A percentile compares a stretch with the other conserved stretches of the same genome.
Conservation (phyloP, 2,113 vertebrate species). For the Laticauda colubrina region DNA sequence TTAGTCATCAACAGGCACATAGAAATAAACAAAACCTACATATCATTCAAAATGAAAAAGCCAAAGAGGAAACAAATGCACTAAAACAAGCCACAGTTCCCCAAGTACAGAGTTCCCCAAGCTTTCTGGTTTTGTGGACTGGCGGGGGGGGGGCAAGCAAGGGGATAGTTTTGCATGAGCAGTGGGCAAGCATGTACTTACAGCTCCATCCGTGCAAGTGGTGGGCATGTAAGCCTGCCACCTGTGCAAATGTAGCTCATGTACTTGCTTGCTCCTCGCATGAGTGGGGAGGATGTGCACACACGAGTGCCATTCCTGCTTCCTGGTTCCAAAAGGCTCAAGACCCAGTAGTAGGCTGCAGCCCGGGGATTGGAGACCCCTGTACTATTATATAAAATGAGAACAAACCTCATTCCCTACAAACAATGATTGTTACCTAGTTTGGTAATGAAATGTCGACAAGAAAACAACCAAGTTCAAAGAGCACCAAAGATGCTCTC, state of each 20-base stretch:
- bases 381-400: neutral
- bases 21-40: neutral
- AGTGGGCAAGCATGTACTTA: no score
- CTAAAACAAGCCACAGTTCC: neutral
- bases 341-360: neutral
- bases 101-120: neutral
- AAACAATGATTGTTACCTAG: neutral
- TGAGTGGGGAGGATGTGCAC: neutral
- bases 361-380: neutral
- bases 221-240: neutral
- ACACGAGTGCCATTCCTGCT: neutral
- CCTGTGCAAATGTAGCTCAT: neutral
- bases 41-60: neutral
- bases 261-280: neutral
- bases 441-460: neutral
- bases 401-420: neutral
- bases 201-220: neutral
- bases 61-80: neutral
- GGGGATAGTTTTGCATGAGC: neutral
- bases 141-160: fast-evolving
- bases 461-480: neutral
- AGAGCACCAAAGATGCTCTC: neutral
- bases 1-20: neutral
- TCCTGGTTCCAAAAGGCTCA: neutral
- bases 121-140: neutral